Evolutionary conservation across 1,140 invertebrate species (phyloP), one percentile per base, ranked within the genome.

Genomic region (Thrips palmi): DNA sequence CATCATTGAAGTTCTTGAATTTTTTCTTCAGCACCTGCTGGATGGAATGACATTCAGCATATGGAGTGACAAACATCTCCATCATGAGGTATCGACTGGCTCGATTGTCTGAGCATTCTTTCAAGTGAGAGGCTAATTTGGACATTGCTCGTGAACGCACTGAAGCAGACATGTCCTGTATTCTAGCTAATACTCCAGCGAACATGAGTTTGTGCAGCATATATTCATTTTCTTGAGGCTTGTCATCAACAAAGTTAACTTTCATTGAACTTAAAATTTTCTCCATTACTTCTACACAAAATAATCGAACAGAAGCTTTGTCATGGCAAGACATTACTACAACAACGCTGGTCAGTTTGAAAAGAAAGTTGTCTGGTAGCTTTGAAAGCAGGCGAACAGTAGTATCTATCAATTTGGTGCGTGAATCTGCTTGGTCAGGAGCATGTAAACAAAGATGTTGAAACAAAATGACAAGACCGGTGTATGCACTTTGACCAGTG

Each of bases 1-100:
- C 29, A 2, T 50, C 37, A 2, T 49, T 36, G 1, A 54, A 31
- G n/a, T 31, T 17, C 18, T n/a, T n/a, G n/a, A 31, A 31, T 6
- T n/a, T 6, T 31, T 17, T n/a, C 4, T 31, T 31, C n/a, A 31
- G 12, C 21, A 31, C 5, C 5, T 15, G n/a, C 3, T 19, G 30
- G n/a, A 25, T 31, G 17, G 32, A 29, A 31, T 39, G n/a, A 5
- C n/a, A 14, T n/a, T 29, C 27, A 15, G 17, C 14, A 33, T 39
- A 29, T 6, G 25, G 14, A n/a, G 22, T 19, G 17, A 40, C 24
- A 39, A 20, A 15, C 3, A 41, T 31, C 18, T 4, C 29, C 29
- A 14, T 17, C 12, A 31, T 31, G 1, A 27, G 12, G n/a, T 41
- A 11, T 15, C 11, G 11, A 2, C 15, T 40, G 5, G 17, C 37